A percentile compares a stretch with the other conserved stretches of the same genome.
Evolutionary conservation across 2,888 invertebrate genomes (phyloP).

Genomic region (Hololepta plana): DNA sequence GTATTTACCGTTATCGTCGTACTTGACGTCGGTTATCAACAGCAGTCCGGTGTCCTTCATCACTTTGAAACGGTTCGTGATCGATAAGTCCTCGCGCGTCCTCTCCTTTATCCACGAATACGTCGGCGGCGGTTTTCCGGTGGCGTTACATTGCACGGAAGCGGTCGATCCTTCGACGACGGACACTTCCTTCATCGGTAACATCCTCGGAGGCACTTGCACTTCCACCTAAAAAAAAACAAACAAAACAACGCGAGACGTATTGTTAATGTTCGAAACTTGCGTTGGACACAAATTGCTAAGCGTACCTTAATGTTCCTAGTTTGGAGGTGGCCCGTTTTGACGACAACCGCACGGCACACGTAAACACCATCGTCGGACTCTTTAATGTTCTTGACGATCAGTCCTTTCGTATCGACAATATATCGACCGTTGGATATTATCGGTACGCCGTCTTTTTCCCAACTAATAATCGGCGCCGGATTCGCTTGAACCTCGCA

Average conservation of each 20-base stretch:
- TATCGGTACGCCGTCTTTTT: conserved; percentile 56
- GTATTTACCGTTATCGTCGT: conserved; percentile 63
- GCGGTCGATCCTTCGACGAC: conserved; percentile 69
- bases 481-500: conserved; percentile 77
- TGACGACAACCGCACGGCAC: conserved; percentile 69
- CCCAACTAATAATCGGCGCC: conserved; percentile 71
- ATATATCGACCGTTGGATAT: conserved; percentile 52
- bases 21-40: conserved; percentile 53
- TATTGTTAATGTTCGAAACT: no score
- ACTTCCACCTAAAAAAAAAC: conserved; percentile 33
- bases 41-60: conserved; percentile 52
- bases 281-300: no score
- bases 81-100: conserved; percentile 52
- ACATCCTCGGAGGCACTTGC: conserved; percentile 55
- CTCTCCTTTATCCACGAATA: conserved; percentile 68
- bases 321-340: conserved; percentile 61
- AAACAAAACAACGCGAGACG: conserved; percentile 6
- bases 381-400: conserved; percentile 59
- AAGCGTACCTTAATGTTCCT: conserved; percentile 50
- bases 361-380: conserved; percentile 75
- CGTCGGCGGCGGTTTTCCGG: conserved; percentile 68
- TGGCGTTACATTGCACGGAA: conserved; percentile 56
- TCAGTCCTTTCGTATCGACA: conserved; percentile 53
- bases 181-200: conserved; percentile 39
- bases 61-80: conserved; percentile 47